A percentile compares a stretch with the other conserved stretches of the same genome.
phyloP scores from a whole-genome alignment of 2,888 invertebrate genomes.

The Lasioglossum malachurum region DNA sequence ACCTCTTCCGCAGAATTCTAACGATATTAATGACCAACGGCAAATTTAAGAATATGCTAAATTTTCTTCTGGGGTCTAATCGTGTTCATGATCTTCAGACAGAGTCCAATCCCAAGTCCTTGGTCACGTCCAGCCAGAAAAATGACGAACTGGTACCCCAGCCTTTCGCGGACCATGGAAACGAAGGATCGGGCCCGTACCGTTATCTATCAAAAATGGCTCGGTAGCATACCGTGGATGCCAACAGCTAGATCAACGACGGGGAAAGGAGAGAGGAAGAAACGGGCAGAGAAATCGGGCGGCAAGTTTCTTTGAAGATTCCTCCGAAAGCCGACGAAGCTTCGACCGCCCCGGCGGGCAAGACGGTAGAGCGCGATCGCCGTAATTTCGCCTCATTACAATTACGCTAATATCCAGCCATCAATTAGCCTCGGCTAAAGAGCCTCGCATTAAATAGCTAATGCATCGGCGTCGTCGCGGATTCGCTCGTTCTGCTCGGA shows the following conservation, averaged over 20 bases:
- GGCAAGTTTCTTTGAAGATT: slow-evolving; percentile 69
- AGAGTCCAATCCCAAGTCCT: neutral
- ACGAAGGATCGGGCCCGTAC: slow-evolving; percentile 2
- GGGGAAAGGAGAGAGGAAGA: neutral
- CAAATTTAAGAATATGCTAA: neutral
- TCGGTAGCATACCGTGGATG: slow-evolving; percentile 36
- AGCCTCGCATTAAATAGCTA: slow-evolving; percentile 82
- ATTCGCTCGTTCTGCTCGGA: slow-evolving; percentile 63
- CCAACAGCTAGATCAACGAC: slow-evolving; percentile 23
- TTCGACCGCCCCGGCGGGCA: slow-evolving; percentile 29
- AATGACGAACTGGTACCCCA: slow-evolving; percentile 9
- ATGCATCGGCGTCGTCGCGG: slow-evolving; percentile 79
- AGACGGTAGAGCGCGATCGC: slow-evolving; percentile 81
- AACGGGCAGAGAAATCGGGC: slow-evolving; percentile 28
- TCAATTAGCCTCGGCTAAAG: slow-evolving; percentile 83
- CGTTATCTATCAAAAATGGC: slow-evolving; percentile 43
- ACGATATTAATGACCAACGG: neutral
- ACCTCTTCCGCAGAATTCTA: neutral
- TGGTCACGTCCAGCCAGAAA: neutral
- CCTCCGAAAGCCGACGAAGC: slow-evolving; percentile 56
- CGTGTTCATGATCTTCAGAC: neutral
- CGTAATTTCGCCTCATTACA: slow-evolving; percentile 83
- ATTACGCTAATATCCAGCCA: slow-evolving; percentile 83
- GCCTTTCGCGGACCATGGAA: slow-evolving; percentile 1
- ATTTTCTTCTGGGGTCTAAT: neutral